Base-by-base conservation (phyloP, 2,113 vertebrate genomes). In the Heptranchias perlo region DNA sequence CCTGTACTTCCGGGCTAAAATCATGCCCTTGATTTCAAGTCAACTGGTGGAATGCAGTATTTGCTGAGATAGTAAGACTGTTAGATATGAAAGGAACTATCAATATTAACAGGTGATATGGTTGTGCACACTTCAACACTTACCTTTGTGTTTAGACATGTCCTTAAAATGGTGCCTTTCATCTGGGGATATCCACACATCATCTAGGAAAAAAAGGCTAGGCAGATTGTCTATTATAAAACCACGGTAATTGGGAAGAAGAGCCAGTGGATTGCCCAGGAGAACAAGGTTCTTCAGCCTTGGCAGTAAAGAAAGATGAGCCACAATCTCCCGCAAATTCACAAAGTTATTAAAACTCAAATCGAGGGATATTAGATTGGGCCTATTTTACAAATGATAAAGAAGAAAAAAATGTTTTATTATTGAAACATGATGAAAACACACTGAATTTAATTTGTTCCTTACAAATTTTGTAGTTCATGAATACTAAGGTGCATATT, bases 301-400 rank as follows among this genome's bases (percentile, higher is more conserved):
- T 6, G 96, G 96, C 94, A 99, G 97, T 0, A 97, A 97, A 87
- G 96, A 64, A 8, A 99, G 97, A 0, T 97, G 96, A 0, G 96
- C 92, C 0, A 98, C 54, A 96, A 99, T 96, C 93, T 52, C 73
- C 86, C n/a, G 96, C 96, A 98, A 98, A 91, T 98, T 97, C 0
- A 96, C 97, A 96, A 99, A 98, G 91, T 96, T 97, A 96, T 98
- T 99, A 97, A 98, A 98, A 96, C 98, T 97, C 97, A 99, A 97
- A 97, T 99, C 98, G 96, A 99, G 97, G 95, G 98, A 98, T 96
- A 99, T 96, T 0, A 99, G 98, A 96, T 97, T 97, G 78, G 98
- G 98, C 99, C 99, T 99, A 86, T 86, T 28, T 58, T 44, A 47
- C 54, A 47, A 91, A 54, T 35, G 58, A 62, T 28, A 52, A 62